Percentiles rank a stretch among this genome's conserved stretches.
phyloP scores from a whole-genome alignment of 2,797 vertebrate genomes.

The Sciurus vulgaris region DNA sequence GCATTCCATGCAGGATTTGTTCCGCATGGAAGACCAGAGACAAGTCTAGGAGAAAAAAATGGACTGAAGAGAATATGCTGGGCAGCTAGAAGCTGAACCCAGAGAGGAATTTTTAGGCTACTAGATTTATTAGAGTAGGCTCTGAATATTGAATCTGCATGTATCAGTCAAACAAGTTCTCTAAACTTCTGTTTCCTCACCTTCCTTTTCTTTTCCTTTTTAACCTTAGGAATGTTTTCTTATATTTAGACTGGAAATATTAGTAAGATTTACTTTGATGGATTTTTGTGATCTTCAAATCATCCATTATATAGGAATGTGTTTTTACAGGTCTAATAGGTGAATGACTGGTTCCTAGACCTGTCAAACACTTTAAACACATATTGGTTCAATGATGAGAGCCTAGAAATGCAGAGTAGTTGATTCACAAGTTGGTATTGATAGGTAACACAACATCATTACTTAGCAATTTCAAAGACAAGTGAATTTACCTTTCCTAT shows the following conservation, averaged over 20 bases:
- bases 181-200: not conserved
- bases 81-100: not conserved
- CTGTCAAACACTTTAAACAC: not conserved
- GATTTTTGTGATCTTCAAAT: constrained; percentile 8
- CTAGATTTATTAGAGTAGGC: not conserved
- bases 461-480: not conserved
- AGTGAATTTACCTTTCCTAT: not conserved
- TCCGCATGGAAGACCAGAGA: not conserved
- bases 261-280: not conserved
- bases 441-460: not conserved
- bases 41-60: not conserved
- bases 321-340: not conserved
- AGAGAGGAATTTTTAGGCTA: not conserved
- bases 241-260: not conserved
- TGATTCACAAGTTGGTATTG: not conserved
- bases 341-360: not conserved
- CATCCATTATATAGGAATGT: not conserved
- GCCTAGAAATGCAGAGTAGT: not conserved
- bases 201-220: not conserved
- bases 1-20: not conserved
- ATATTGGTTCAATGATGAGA: not conserved
- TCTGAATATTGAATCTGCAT: not conserved
- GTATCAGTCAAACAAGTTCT: not conserved
- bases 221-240: not conserved
- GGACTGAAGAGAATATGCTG: not conserved